A percentile compares a stretch with the other conserved stretches of the same genome.
Evolutionary conservation across 2,797 vertebrate genomes (phyloP).

Genomic region (Kryptolebias ocellatus): DNA sequence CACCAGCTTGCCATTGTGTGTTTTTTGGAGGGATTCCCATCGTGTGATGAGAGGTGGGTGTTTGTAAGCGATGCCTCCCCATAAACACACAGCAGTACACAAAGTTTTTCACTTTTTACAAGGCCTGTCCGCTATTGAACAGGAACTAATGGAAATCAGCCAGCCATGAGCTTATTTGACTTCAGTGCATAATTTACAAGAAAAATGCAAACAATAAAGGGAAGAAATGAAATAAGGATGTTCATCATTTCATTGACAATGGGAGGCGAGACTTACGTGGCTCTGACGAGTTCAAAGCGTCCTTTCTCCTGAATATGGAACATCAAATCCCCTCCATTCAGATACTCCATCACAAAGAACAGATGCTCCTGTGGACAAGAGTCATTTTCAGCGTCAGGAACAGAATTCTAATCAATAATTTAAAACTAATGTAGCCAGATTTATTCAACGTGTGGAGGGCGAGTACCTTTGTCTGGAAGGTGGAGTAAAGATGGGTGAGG

Average conservation of each 20-base stretch:
- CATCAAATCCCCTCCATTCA: conserved; percentile 98
- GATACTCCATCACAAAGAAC: conserved; percentile 99
- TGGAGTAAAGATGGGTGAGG: conserved; percentile 95
- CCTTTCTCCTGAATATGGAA: conserved; percentile 99
- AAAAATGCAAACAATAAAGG: conserved; percentile 11
- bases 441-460: neutral
- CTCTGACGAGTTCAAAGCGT: conserved; percentile 92
- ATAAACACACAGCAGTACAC: conserved; percentile 30
- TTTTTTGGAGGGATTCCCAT: conserved; percentile 49
- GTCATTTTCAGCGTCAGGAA: conserved; percentile 18
- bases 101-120: conserved; percentile 59
- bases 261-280: conserved; percentile 84
- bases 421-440: neutral
- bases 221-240: conserved; percentile 18
- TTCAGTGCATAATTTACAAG: conserved; percentile 30
- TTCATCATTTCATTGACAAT: conserved; percentile 20
- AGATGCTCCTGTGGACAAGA: conserved; percentile 89
- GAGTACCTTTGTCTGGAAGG: conserved; percentile 95
- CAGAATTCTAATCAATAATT: neutral
- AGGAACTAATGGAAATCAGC: conserved; percentile 26
- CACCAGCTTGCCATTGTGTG: conserved; percentile 37
- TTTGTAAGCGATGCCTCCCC: conserved; percentile 41
- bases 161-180: conserved; percentile 11
- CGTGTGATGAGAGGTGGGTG: conserved; percentile 46
- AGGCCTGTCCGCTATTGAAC: conserved; percentile 47